phyloP scores from a whole-genome alignment of 2,888 invertebrate genomes.

The Melolontha melolontha region DNA sequence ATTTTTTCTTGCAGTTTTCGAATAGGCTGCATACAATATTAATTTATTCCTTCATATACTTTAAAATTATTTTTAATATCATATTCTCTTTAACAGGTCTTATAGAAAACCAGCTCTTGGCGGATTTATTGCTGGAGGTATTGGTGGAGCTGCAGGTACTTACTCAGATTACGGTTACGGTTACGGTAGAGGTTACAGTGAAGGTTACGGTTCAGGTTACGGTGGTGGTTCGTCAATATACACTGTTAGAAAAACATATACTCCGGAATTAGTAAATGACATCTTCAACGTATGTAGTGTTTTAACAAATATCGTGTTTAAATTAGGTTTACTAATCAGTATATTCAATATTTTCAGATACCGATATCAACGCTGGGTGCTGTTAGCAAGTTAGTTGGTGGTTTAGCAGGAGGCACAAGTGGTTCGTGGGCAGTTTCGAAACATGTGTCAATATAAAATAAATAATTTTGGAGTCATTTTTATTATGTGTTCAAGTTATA shows the following conservation, averaged over 20 bases:
- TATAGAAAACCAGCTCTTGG: no score
- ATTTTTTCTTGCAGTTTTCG: no score
- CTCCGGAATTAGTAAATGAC: constrained; percentile 40
- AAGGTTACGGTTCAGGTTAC: constrained; percentile 14
- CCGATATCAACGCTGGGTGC: constrained; percentile 76
- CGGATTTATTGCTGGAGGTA: no score
- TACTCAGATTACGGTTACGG: constrained; percentile 5
- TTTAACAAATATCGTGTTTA: constrained; percentile 1
- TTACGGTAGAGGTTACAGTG: constrained; percentile 26
- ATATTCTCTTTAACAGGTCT: no score
- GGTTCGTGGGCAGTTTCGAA: constrained; percentile 57
- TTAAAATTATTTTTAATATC: no score
- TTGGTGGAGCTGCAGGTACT: no score
- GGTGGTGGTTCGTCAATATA: constrained; percentile 37
- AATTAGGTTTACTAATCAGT: not conserved
- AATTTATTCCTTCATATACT: no score
- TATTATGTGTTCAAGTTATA: no score
- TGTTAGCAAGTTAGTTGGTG: constrained; percentile 74
- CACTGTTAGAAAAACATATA: constrained; percentile 40
- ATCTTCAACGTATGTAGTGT: constrained; percentile 44
- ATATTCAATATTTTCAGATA: constrained; percentile 67
- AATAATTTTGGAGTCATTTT: no score
- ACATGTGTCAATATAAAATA: constrained; percentile 12
- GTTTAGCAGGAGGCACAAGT: constrained; percentile 62
- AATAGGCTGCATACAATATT: no score